phyloP scores from a whole-genome alignment of 2,797 vertebrate species.

The Melopsittacus undulatus region DNA sequence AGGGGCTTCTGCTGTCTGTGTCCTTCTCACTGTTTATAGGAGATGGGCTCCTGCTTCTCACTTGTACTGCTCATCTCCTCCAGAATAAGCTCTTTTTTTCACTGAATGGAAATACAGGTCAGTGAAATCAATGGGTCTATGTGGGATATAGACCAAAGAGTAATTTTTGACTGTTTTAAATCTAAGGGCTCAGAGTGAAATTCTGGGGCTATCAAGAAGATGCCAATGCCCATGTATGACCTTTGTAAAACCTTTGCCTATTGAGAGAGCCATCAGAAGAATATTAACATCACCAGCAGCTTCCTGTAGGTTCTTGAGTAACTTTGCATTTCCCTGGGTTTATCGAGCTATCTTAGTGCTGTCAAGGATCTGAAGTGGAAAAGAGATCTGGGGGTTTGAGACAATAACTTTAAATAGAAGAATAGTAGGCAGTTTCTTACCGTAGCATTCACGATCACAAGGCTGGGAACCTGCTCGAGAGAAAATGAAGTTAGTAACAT shows the following conservation, averaged over 20 bases:
- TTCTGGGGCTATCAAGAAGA: background rate
- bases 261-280: background rate
- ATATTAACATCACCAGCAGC: background rate
- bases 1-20: background rate
- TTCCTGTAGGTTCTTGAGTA: background rate
- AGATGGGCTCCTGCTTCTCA: background rate
- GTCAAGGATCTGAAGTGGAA: background rate
- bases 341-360: background rate
- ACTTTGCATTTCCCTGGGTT: background rate
- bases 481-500: constrained; percentile 6
- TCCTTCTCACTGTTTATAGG: background rate
- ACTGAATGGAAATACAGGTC: background rate
- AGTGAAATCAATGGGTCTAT: background rate
- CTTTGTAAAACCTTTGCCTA: background rate
- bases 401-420: background rate
- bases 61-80: background rate
- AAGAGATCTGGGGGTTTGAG: background rate
- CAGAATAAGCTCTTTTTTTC: background rate
- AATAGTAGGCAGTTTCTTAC: constrained; percentile 2
- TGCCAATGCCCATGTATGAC: background rate
- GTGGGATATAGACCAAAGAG: background rate
- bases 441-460: background rate
- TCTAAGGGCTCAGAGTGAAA: background rate
- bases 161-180: background rate
- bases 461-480: background rate